Evolutionary conservation across 2,888 invertebrate species (phyloP), one percentile per base, ranked within the genome.

Genomic region (Megalurothrips usitatus): DNA sequence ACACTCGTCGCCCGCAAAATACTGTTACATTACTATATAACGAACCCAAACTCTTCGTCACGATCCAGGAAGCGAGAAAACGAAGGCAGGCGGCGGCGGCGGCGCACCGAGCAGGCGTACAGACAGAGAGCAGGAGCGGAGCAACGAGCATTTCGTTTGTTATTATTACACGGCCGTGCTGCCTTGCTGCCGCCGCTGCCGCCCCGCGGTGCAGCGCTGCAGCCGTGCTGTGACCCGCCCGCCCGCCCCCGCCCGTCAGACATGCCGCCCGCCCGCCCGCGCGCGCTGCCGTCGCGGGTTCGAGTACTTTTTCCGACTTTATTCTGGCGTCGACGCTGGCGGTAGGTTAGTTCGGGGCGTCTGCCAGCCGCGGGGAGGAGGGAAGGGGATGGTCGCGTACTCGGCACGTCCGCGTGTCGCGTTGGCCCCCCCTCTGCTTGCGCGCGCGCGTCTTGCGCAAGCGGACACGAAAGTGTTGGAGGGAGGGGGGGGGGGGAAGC

Each of bases 31-130:
- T n/a, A n/a, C n/a, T n/a, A n/a, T n/a, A 43, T 43, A 58, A 58
- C 58, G 19, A 58, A 58, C 11, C 68, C 23, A 68, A 68, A 68
- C 58, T 26, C 26, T 75, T 75, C 23, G 68, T 75, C 68, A 75
- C 68, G 68, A 75, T 26, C 68, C 68, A 75, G 68, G 68, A 75
- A 75, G 68, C 68, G 23, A 26, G 68, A 75, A 75, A 26, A 75
- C 23, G 23, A 12, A 75, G 68, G 26, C 68, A 11, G 11, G 68
- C n/a, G 3, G 63, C 63, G n/a, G 63, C 63, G 6, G 23, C 63
- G n/a, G 68, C 26, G 23, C 26, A 26, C 68, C 68, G 23, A 19
- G 4, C 68, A 58, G 52, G 34, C 34, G 34, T 43, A 43, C 34
- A 43, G 6, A 43, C 34, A 43, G 34, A 19, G 58, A 12, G 14